Conservation (phyloP, 2,797 vertebrate genomes). For the Simalia tracyae region DNA sequence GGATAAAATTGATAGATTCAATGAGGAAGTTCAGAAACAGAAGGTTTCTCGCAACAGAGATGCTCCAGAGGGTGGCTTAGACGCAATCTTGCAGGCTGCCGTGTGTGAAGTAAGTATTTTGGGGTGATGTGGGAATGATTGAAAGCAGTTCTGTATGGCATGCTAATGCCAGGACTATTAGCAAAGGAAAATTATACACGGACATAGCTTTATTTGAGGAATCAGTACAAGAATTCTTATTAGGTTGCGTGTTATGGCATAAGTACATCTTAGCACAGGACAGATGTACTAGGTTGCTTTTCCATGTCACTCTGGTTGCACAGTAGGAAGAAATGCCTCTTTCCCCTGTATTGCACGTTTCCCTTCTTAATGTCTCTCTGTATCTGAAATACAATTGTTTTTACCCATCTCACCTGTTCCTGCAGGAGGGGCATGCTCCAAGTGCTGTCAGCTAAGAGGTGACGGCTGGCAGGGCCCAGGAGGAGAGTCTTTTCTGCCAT, state of each 20-base stretch:
- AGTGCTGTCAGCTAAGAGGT: background rate
- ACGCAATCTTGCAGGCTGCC: constrained; percentile 92
- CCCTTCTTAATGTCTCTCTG: background rate
- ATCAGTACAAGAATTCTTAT: background rate
- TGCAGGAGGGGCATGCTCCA: background rate
- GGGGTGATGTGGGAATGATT: background rate
- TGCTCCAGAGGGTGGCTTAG: constrained; percentile 93
- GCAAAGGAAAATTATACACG: background rate
- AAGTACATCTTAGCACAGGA: background rate
- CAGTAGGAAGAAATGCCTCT: background rate
- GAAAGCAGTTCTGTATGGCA: background rate
- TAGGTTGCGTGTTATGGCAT: background rate
- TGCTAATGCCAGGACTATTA: background rate
- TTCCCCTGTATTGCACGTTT: background rate
- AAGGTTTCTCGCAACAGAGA: constrained; percentile 95
- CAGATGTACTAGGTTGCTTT: background rate
- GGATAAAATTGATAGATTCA: constrained; percentile 92
- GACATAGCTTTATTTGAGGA: background rate
- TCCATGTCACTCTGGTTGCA: background rate
- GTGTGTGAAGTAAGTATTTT: constrained; percentile 88
- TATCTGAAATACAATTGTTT: background rate
- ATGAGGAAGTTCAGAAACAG: constrained; percentile 94
- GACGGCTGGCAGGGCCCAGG: background rate
- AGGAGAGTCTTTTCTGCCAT: background rate
- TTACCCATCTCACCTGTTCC: background rate